Evolutionary conservation across 23 tunicate genomes (phyloP), one percentile per base, ranked within the genome.

Genomic region (Ciona savignyi): DNA sequence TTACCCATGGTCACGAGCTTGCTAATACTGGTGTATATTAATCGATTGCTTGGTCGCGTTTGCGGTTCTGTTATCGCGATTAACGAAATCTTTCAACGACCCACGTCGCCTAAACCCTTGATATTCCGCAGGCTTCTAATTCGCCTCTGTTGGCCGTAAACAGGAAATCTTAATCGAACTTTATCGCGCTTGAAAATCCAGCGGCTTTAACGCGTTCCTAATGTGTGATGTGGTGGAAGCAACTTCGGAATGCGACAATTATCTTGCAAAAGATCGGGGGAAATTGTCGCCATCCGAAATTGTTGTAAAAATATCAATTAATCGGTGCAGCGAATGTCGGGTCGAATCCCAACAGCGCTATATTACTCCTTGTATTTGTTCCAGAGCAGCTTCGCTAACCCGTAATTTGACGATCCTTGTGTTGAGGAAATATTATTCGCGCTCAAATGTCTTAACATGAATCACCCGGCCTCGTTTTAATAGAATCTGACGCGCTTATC

Each of bases 11-110:
- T n/a, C n/a, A n/a, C n/a, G n/a, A n/a, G n/a, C n/a, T n/a, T n/a
- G n/a, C n/a, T n/a, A 42, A 15, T 15, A 15, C 56, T 42, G 56
- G 56, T 42, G 15, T 6, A 42, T 15, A 15, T 42, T 42, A 42
- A 42, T 42, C 56, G 56, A 42, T 42, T 42, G 56, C 56, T 42
- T 9, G 56, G 15, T 15, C 56, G 56, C 15, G 56, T 42, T 42
- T 15, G 56, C 15, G 56, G 56, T 42, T 42, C 15, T 42, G 51
- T 23, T 69, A 69, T 69, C 73, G 34, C 51, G 51, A 69, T 29
- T 69, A 69, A 32, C 51, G 1, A 31, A 69, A 32, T 69, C 73
- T 33, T 32, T 69, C 73, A 35, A 30, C 73, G 73, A 35, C 34
- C 33, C 51, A 69, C 34, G 73, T 69, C 73, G 34, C 49, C 4